Evolutionary conservation across 2,888 invertebrate genomes (phyloP).

Genomic region (Drosophila melanosoma): DNA sequence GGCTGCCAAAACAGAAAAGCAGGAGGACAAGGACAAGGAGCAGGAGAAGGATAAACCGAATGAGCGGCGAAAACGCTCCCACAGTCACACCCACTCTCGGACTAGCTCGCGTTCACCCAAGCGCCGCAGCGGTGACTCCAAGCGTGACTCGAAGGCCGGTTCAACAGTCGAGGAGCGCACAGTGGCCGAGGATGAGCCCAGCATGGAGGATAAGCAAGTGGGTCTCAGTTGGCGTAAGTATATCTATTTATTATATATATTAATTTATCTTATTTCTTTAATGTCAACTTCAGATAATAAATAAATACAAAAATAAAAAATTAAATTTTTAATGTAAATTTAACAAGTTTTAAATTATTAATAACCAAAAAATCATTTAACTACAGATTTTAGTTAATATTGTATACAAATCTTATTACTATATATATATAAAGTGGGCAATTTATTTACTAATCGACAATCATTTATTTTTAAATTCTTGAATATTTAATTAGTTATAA

Average conservation of each 20-base stretch:
- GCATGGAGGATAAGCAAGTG: slow-evolving; percentile 82
- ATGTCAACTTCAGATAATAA: background rate
- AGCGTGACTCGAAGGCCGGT: slow-evolving; percentile 68
- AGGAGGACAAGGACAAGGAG: slow-evolving; percentile 39
- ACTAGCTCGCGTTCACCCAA: slow-evolving; percentile 80
- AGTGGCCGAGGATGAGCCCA: slow-evolving; percentile 83
- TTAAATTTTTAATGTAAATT: background rate
- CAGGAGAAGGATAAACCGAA: slow-evolving; percentile 73
- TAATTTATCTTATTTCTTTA: background rate
- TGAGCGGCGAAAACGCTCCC: slow-evolving; percentile 75
- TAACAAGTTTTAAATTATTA: background rate
- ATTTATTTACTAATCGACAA: background rate
- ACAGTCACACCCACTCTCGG: slow-evolving; percentile 71
- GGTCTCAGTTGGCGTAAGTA: slow-evolving; percentile 87
- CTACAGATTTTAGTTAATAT: background rate
- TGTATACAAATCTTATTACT: background rate
- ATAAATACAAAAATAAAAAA: background rate
- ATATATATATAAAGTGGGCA: background rate
- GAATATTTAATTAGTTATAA: background rate
- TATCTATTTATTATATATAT: background rate
- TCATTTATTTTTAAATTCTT: background rate
- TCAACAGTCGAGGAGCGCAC: slow-evolving; percentile 80
- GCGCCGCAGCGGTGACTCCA: slow-evolving; percentile 69
- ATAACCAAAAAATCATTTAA: background rate
- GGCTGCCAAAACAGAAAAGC: slow-evolving; percentile 34